Conservation (phyloP, 2,888 invertebrate genomes). For the Lypha dubia region DNA sequence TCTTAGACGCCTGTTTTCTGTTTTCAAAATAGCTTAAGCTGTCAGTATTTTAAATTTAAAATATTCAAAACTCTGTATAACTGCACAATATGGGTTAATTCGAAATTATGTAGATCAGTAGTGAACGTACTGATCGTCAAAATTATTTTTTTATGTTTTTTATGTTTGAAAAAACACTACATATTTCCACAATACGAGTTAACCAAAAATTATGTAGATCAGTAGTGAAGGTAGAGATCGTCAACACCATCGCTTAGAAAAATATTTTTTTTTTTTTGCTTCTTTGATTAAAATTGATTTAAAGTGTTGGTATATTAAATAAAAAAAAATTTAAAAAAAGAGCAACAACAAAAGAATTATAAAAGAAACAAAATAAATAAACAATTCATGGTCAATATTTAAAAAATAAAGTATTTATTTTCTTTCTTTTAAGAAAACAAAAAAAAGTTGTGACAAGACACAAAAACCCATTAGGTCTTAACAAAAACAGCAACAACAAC, state of each 20-base stretch:
- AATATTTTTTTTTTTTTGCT: background rate
- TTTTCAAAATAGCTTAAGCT: background rate
- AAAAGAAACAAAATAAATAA: background rate
- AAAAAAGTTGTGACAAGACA: slow-evolving; percentile 21
- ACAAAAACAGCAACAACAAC: slow-evolving; percentile 12
- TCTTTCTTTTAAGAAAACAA: background rate
- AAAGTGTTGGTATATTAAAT: slow-evolving; percentile 5
- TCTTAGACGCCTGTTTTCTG: background rate
- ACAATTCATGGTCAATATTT: slow-evolving; percentile 29
- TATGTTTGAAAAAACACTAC: background rate
- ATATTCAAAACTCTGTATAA: no score
- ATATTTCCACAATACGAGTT: background rate
- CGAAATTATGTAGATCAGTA: background rate
- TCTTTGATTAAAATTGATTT: background rate
- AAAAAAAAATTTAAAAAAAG: slow-evolving; percentile 16
- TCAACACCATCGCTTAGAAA: slow-evolving; percentile 7
- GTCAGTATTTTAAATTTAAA: no score
- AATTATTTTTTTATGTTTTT: background rate
- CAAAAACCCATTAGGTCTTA: slow-evolving; percentile 39
- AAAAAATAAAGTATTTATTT: slow-evolving; percentile 9
- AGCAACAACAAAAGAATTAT: background rate
- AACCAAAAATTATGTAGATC: slow-evolving; percentile 40
- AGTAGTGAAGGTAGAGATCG: slow-evolving; percentile 39
- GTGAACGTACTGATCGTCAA: background rate
- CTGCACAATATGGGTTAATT: no score